Evolutionary conservation across 1,140 invertebrate genomes (phyloP), one percentile per base, ranked within the genome.

Genomic region (Cardiocondyla obscurior): DNA sequence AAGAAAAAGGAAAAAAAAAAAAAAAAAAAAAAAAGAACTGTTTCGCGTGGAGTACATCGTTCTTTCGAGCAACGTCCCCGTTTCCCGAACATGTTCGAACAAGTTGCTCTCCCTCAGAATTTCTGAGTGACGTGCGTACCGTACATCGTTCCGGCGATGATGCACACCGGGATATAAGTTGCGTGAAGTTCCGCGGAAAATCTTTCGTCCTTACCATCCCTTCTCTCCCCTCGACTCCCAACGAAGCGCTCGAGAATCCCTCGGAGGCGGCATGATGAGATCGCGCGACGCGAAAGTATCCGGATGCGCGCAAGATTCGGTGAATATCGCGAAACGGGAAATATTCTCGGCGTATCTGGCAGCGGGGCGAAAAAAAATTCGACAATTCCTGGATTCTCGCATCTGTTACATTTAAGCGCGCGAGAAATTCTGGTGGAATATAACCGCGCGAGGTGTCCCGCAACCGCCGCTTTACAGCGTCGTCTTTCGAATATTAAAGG

Each of bases 51-150:
- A 36, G 39, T n/a, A 8, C 60, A 19, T 67, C 60, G 25, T 77
- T 65, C 28, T 36, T 53, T 33, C 33, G 39, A 16, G 30, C 28
- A 12, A 7, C 58, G 6, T 10, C 33, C n/a, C 16, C 46, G 44
- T 49, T 76, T 67, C 74, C 33, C 74, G 22, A 55, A 28, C 73
- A 39, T 46, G 33, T 74, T 74, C 55, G 44, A 77, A 77, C 74
- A 53, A 67, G 74, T 25, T 53, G 60, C 49, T 67, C 19, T 30
- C 16, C 22, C 46, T 28, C 46, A 36, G 22, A 53, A 67, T 79
- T 79, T 79, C 51, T 79, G 74, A 67, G 46, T 53, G 74, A 62
- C 72, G 44, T 36, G 16, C 19, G 58, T 65, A 53, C 12, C 12
- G 62, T 62, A 51, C 62, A 33, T 36, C 74, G 60, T 22, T 77